These are phyloP conservation scores for Callaeas wilsoni DNA, from an alignment of 2,113 vertebrate species.

Conservation along the genomic window DNA sequence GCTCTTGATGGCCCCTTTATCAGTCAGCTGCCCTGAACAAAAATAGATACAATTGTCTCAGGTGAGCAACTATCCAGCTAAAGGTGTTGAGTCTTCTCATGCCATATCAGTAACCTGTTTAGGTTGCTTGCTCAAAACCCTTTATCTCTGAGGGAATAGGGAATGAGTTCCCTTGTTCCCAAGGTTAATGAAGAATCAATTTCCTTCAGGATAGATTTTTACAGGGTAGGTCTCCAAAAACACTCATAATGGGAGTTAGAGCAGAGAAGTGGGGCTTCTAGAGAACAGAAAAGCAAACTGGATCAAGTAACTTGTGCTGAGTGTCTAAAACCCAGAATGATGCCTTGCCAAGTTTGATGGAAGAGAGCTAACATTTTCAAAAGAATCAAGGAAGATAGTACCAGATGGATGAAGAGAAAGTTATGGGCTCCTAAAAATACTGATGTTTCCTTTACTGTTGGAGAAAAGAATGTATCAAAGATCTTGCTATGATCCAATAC, in stretches of 20 bases:
- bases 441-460: not conserved
- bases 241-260: not conserved
- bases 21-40: not conserved
- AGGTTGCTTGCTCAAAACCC: not conserved
- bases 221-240: not conserved
- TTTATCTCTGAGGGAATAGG: not conserved
- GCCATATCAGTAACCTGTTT: fast-evolving
- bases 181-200: not conserved
- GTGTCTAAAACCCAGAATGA: not conserved
- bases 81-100: not conserved
- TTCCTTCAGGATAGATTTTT: not conserved
- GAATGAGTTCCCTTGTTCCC: not conserved
- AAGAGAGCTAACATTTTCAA: not conserved
- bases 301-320: not conserved
- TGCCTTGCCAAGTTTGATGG: not conserved
- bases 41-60: not conserved
- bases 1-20: not conserved
- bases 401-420: not conserved
- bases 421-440: not conserved
- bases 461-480: not conserved
- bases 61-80: not conserved
- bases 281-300: not conserved
- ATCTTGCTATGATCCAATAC: not conserved
- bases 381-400: not conserved
- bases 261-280: not conserved